phyloP scores from a whole-genome alignment of 64 coral and sea anemone genomes.

The Dendronephthya gigantea region DNA sequence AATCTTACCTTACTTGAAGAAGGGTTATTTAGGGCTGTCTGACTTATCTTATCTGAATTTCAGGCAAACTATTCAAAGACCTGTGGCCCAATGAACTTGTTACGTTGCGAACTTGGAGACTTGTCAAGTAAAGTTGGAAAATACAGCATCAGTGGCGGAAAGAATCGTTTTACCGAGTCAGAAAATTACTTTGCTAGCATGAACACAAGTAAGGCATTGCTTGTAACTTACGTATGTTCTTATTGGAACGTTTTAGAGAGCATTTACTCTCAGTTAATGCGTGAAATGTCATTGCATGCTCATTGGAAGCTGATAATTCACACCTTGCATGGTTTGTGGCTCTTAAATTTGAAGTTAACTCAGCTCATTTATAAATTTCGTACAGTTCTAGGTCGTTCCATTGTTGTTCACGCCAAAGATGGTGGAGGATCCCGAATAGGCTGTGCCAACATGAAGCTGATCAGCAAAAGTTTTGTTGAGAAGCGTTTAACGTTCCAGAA shows the following conservation, averaged over 20 bases:
- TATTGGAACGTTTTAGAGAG: too few relatives aligned
- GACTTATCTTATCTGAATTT: background rate
- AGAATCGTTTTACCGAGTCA: constrained; percentile 4
- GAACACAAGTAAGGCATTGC: background rate
- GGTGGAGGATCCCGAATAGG: background rate
- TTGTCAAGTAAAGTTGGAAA: background rate
- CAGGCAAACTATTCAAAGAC: background rate
- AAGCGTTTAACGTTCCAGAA: background rate
- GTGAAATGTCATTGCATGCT: too few relatives aligned
- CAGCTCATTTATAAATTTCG: background rate
- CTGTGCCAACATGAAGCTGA: background rate
- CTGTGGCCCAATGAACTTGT: background rate
- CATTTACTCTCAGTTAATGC: too few relatives aligned
- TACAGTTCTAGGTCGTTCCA: constrained; percentile 1
- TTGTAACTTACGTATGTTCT: too few relatives aligned
- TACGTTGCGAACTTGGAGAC: constrained; percentile 1
- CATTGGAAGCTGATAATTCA: too few relatives aligned
- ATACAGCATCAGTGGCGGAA: background rate
- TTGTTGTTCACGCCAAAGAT: constrained; percentile 7
- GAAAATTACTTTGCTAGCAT: constrained; percentile 13
- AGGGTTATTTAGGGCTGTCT: too few relatives aligned
- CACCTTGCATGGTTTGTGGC: too few relatives aligned
- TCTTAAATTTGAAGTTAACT: too few relatives aligned
- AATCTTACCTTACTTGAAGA: too few relatives aligned
- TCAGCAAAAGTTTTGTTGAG: background rate